These are phyloP conservation scores for Volucella zonaria DNA, from an alignment of 2,888 invertebrate species.

Conservation along the genomic window DNA sequence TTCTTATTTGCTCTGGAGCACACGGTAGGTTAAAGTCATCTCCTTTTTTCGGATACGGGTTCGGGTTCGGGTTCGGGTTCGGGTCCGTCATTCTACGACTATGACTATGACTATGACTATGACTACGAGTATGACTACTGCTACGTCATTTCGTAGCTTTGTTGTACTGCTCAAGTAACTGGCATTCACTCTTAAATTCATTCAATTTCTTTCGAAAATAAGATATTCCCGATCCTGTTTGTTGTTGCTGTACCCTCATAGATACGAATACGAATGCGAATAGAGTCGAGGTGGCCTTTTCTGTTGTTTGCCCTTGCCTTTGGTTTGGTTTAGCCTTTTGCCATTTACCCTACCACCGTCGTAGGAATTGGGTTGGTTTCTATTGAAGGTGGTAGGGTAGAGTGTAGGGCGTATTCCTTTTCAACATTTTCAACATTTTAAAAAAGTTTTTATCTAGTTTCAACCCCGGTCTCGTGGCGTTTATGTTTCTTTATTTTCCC, in stretches of 20 bases:
- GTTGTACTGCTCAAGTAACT: slow-evolving; percentile 33
- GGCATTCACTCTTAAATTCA: slow-evolving; percentile 62
- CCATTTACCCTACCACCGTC: neutral
- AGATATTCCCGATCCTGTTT: slow-evolving; percentile 61
- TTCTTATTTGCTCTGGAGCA: slow-evolving; percentile 18
- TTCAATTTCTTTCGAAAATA: slow-evolving; percentile 68
- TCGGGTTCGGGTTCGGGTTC: neutral
- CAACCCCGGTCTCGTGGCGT: slow-evolving; percentile 60
- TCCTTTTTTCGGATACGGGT: neutral
- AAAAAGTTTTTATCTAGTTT: slow-evolving; percentile 74
- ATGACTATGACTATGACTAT: neutral
- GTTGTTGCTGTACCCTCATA: slow-evolving; percentile 6
- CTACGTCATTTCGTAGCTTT: slow-evolving; percentile 44
- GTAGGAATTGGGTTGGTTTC: neutral
- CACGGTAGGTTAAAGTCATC: slow-evolving; percentile 49
- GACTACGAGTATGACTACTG: neutral
- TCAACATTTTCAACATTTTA: slow-evolving; percentile 57
- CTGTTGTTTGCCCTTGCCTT: neutral
- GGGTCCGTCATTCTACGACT: slow-evolving; percentile 20
- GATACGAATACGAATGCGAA: no score
- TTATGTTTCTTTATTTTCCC: slow-evolving; percentile 65
- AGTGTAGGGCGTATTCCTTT: slow-evolving; percentile 58
- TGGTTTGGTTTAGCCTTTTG: neutral
- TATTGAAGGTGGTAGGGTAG: neutral
- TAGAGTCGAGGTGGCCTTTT: neutral